Percentiles rank a stretch among this genome's conserved stretches.
Evolutionary conservation across 1,140 invertebrate species (phyloP).

Genomic region (Metopolophium dirhodum): DNA sequence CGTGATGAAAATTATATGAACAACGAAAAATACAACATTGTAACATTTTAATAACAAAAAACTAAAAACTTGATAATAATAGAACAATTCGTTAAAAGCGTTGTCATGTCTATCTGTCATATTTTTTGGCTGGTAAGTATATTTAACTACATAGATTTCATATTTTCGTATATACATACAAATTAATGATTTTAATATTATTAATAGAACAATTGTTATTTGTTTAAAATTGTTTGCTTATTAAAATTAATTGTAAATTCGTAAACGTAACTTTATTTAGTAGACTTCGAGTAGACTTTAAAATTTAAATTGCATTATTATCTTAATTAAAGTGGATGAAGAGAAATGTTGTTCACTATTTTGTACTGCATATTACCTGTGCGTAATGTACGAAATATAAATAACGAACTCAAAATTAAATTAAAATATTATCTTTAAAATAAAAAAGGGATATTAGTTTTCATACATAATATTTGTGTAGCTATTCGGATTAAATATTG

Average conservation of each 20-base stretch:
- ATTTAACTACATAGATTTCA: neutral
- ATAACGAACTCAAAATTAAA: neutral
- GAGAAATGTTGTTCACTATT: neutral
- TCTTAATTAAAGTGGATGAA: neutral
- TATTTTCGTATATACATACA: neutral
- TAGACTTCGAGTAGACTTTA: neutral
- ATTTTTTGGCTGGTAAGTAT: slow-evolving; percentile 10
- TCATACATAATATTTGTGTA: neutral
- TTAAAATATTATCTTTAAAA: neutral
- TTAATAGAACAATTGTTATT: slow-evolving; percentile 13
- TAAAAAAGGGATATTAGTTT: neutral
- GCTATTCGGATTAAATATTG: neutral
- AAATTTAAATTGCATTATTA: neutral
- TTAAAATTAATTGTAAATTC: neutral
- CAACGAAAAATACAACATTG: neutral
- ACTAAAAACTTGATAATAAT: neutral
- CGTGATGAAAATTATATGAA: neutral
- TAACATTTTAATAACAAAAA: neutral
- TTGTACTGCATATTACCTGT: neutral
- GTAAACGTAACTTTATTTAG: neutral
- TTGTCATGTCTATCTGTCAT: slow-evolving; percentile 13
- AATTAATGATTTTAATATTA: neutral
- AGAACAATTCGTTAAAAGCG: slow-evolving; percentile 13
- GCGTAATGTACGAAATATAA: neutral
- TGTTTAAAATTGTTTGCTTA: neutral